A percentile compares a stretch with the other conserved stretches of the same genome.
Evolutionary conservation across 2,888 invertebrate species (phyloP).

Genomic region (Neria commutata): DNA sequence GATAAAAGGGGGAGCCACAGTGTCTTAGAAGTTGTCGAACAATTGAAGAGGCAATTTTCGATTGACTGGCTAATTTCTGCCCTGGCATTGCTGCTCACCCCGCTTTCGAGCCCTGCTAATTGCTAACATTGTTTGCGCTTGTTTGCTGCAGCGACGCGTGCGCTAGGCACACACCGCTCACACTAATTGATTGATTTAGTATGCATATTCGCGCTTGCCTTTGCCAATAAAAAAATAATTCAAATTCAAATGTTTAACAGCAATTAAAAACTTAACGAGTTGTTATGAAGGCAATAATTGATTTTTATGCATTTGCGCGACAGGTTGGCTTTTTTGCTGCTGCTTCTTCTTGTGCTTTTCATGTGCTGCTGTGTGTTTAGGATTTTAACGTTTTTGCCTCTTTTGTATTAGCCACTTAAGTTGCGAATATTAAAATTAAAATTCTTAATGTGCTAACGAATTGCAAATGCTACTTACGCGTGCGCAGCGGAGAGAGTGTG

Average conservation of each 20-base stretch:
- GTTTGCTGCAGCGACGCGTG: slow-evolving; percentile 22
- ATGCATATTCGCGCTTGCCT: not conserved
- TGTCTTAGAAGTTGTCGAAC: too few relatives aligned
- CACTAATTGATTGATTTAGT: not conserved
- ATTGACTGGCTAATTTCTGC: too few relatives aligned
- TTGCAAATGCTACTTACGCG: too few relatives aligned
- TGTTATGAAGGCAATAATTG: slow-evolving; percentile 47
- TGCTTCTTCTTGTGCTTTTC: slow-evolving; percentile 15
- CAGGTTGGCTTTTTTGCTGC: slow-evolving; percentile 15
- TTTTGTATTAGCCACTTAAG: too few relatives aligned
- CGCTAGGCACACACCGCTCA: not conserved
- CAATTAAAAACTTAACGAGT: slow-evolving; percentile 45
- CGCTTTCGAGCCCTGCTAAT: not conserved
- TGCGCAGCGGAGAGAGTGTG: too few relatives aligned
- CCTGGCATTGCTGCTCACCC: too few relatives aligned
- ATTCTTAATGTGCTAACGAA: too few relatives aligned
- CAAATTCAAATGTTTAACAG: slow-evolving; percentile 6
- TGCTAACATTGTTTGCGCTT: not conserved
- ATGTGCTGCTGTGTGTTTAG: too few relatives aligned
- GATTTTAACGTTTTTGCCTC: too few relatives aligned
- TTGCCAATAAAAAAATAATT: slow-evolving; percentile 12
- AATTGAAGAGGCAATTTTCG: too few relatives aligned
- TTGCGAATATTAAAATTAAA: too few relatives aligned
- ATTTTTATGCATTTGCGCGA: slow-evolving; percentile 39
- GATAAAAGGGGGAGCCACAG: too few relatives aligned